Evolutionary conservation across 2,113 vertebrate genomes (phyloP).

Genomic region (Atrichornis clamosus): DNA sequence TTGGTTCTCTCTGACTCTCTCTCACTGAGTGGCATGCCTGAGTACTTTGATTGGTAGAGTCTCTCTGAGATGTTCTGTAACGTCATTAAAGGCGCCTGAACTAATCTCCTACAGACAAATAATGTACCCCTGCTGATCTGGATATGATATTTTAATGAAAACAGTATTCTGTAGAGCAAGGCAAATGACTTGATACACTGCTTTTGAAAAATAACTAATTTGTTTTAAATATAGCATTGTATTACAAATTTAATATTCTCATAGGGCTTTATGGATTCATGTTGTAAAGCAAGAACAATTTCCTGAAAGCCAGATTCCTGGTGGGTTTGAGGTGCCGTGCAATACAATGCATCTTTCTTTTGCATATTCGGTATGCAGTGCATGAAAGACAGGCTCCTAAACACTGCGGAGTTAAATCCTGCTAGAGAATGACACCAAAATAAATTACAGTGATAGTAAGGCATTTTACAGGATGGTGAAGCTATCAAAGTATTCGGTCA

Average conservation of each 20-base stretch:
- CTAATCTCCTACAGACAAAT: not conserved
- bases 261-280: not conserved
- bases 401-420: not conserved
- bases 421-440: not conserved
- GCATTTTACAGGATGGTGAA: not conserved
- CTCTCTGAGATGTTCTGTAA: not conserved
- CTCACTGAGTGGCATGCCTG: not conserved
- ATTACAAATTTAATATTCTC: not conserved
- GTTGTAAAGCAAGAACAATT: conserved; percentile 34
- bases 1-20: not conserved
- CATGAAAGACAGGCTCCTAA: not conserved
- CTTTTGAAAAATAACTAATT: conserved; percentile 34
- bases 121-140: not conserved
- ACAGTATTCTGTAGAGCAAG: not conserved
- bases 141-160: not conserved
- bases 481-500: not conserved
- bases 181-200: not conserved
- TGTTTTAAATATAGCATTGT: conserved; percentile 1
- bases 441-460: not conserved
- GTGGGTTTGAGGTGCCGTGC: not conserved
- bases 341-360: not conserved
- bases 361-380: not conserved
- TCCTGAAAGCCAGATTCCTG: conserved; percentile 12
- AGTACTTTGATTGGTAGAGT: not conserved
- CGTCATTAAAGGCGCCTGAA: not conserved